These are phyloP conservation scores for Pachymerium ferrugineum DNA, from an alignment of 2,888 invertebrate species.

Conservation along the genomic window DNA sequence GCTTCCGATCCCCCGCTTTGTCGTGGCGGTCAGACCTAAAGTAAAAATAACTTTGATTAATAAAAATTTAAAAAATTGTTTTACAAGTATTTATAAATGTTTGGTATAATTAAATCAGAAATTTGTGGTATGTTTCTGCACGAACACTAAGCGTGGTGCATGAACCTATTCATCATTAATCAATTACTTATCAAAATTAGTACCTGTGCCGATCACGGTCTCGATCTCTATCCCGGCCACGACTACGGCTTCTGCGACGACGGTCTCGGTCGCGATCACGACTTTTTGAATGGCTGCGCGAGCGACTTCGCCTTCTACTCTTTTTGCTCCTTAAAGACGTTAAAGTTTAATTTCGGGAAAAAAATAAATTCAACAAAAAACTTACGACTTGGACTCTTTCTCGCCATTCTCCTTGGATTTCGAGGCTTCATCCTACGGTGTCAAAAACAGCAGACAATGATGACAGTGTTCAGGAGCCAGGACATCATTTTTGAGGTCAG, in stretches of 20 bases:
- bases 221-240: conserved; percentile 36
- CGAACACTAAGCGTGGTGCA: conserved; percentile 32
- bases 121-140: not conserved
- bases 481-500: conserved; percentile 29
- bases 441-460: conserved; percentile 39
- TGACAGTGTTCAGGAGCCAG: conserved; percentile 34
- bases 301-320: conserved; percentile 50
- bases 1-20: conserved; percentile 34
- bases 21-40: conserved; percentile 11
- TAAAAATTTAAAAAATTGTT: not conserved
- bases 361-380: not conserved
- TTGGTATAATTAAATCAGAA: not conserved
- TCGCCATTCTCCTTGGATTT: conserved; percentile 37
- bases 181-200: conserved; percentile 33
- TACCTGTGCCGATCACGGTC: conserved; percentile 39
- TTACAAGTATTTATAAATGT: not conserved
- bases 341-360: not conserved
- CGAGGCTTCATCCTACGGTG: conserved; percentile 38
- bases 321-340: conserved; percentile 44
- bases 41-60: not conserved
- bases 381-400: conserved; percentile 35
- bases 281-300: conserved; percentile 41
- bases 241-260: conserved; percentile 39
- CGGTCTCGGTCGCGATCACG: conserved; percentile 40
- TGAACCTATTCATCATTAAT: conserved; percentile 2